These are phyloP conservation scores for Rhabdophis nuchalis DNA, from an alignment of 2,797 vertebrate species.

Conservation along the genomic window DNA sequence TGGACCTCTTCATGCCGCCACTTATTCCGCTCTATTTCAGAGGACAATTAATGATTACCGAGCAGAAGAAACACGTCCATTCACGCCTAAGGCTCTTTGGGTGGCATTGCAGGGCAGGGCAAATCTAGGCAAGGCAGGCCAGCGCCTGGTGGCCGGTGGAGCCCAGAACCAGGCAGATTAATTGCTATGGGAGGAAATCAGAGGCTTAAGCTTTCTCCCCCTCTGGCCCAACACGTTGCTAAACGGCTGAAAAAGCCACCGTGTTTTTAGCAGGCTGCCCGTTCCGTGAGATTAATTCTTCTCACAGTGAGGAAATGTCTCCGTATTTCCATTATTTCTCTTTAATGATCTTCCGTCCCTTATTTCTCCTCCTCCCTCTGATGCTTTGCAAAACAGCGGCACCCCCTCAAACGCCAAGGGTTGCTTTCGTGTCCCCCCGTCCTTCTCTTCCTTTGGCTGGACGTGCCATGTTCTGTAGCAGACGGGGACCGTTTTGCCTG, in stretches of 20 bases:
- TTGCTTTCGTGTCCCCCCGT: background rate
- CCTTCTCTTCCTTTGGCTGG: background rate
- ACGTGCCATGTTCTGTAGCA: background rate
- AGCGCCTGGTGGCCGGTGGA: background rate
- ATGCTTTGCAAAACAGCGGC: background rate
- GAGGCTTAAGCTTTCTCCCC: background rate
- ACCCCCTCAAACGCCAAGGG: background rate
- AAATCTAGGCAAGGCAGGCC: background rate
- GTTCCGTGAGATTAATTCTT: background rate
- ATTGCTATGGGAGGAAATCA: constrained; percentile 1
- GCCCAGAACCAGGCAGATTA: background rate
- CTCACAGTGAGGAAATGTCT: background rate
- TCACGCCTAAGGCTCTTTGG: background rate
- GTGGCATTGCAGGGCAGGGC: background rate
- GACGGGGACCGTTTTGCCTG: background rate
- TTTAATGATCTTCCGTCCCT: background rate
- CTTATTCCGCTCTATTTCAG: background rate
- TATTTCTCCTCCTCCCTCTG: background rate
- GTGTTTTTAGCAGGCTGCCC: background rate
- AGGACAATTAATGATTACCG: constrained; percentile 23
- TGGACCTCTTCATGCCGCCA: background rate
- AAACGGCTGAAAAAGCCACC: background rate
- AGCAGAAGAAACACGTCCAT: background rate
- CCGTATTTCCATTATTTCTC: background rate
- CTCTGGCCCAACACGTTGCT: background rate